These are phyloP conservation scores for Dexiosoma caninum DNA, from an alignment of 2,888 invertebrate species.

Conservation along the genomic window DNA sequence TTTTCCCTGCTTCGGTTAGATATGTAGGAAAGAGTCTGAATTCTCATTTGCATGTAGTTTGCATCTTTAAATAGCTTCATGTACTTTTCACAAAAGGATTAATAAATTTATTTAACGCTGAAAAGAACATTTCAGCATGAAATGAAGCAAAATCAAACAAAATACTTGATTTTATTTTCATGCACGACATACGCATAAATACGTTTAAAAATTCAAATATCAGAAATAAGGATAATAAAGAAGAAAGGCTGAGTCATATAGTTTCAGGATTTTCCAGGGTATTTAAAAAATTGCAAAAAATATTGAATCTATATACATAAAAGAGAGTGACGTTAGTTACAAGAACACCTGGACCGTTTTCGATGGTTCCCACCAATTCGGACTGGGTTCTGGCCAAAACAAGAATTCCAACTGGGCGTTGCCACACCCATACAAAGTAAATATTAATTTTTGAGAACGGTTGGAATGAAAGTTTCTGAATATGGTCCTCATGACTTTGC, in stretches of 20 bases:
- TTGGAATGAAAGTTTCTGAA: no score
- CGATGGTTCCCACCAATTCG: no score
- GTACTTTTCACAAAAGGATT: slow-evolving; percentile 22
- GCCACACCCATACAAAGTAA: no score
- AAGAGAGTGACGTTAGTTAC: no score
- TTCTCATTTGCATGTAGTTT: slow-evolving; percentile 5
- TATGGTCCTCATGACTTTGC: no score
- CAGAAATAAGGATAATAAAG: not conserved
- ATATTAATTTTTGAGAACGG: no score
- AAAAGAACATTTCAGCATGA: slow-evolving; percentile 3
- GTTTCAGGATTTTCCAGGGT: not conserved
- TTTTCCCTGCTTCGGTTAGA: not conserved
- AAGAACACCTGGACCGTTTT: no score
- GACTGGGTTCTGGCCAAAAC: no score
- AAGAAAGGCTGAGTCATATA: not conserved
- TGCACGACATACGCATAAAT: slow-evolving; percentile 3
- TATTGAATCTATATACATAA: no score
- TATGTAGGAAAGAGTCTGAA: not conserved
- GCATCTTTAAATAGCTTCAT: slow-evolving; percentile 18
- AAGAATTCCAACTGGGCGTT: no score
- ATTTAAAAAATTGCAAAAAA: slow-evolving; percentile 76
- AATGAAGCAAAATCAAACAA: not conserved
- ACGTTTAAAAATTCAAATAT: not conserved
- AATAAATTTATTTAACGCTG: slow-evolving; percentile 26
- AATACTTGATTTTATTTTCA: not conserved